A percentile compares a stretch with the other conserved stretches of the same genome.
phyloP scores from a whole-genome alignment of 2,113 vertebrate genomes.

The Ailurus styani region DNA sequence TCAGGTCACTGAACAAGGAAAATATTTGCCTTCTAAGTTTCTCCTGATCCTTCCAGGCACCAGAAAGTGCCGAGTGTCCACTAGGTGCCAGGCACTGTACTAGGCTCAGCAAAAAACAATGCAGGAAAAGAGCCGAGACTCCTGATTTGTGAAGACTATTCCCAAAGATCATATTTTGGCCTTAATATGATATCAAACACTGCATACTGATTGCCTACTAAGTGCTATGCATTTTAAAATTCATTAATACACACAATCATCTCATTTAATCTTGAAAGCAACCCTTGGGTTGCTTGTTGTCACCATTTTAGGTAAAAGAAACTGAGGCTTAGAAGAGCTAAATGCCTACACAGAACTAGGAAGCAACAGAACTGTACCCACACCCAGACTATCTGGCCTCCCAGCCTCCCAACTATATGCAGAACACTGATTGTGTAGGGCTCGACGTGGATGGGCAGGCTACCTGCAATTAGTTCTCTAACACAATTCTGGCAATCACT shows the following conservation, averaged over 20 bases:
- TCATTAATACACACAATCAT: neutral
- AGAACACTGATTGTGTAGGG: neutral
- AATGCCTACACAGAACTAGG: no score
- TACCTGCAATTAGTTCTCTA: neutral
- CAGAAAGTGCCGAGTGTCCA: neutral
- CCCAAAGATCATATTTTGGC: neutral
- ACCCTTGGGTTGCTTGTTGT: neutral
- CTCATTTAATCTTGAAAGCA: neutral
- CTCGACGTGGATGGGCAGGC: neutral
- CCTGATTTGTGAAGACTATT: neutral
- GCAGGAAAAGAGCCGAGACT: neutral
- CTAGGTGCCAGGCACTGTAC: neutral
- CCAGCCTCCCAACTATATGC: neutral
- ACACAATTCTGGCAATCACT: neutral
- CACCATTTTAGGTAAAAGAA: neutral
- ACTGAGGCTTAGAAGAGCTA: neutral
- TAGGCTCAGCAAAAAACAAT: neutral
- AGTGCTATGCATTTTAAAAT: neutral
- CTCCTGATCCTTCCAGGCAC: neutral
- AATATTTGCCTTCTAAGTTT: neutral
- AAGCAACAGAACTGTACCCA: neutral
- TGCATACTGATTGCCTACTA: neutral
- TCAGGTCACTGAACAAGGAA: neutral
- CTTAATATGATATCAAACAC: neutral
- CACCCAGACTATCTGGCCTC: neutral